These are phyloP conservation scores for Dipus sagitta DNA, from an alignment of 2,797 vertebrate species.

Conservation along the genomic window DNA sequence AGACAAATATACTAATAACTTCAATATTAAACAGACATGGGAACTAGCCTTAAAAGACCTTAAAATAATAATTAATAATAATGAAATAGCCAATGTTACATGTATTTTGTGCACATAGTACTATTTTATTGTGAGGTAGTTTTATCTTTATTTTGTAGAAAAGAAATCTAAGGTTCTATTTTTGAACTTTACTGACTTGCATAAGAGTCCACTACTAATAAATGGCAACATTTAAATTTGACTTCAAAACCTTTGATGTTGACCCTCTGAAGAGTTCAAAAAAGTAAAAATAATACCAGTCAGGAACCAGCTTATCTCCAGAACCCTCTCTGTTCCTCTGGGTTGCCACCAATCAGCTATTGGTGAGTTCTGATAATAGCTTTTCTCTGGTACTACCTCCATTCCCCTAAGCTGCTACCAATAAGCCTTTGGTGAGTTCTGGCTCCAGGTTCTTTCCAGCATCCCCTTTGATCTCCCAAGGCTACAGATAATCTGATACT, in stretches of 20 bases:
- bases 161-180: constrained; percentile 1
- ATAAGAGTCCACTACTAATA: neutral
- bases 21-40: neutral
- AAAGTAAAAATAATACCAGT: neutral
- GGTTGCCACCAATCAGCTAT: too few species aligned
- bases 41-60: neutral
- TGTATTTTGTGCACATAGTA: neutral
- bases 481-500: too few species aligned
- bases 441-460: too few species aligned
- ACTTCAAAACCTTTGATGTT: neutral
- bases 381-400: too few species aligned
- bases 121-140: neutral
- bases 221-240: neutral
- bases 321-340: too few species aligned
- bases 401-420: too few species aligned
- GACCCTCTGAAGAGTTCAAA: neutral
- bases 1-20: neutral
- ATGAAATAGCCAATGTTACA: neutral
- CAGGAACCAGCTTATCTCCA: too few species aligned
- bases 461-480: too few species aligned
- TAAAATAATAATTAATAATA: neutral
- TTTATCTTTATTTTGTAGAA: constrained; percentile 12
- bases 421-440: too few species aligned
- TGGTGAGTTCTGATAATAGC: too few species aligned
- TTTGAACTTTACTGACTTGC: neutral